A percentile compares a stretch with the other conserved stretches of the same genome.
phyloP scores from a whole-genome alignment of 64 coral and sea anemone genomes.

The Anthopleura sola region DNA sequence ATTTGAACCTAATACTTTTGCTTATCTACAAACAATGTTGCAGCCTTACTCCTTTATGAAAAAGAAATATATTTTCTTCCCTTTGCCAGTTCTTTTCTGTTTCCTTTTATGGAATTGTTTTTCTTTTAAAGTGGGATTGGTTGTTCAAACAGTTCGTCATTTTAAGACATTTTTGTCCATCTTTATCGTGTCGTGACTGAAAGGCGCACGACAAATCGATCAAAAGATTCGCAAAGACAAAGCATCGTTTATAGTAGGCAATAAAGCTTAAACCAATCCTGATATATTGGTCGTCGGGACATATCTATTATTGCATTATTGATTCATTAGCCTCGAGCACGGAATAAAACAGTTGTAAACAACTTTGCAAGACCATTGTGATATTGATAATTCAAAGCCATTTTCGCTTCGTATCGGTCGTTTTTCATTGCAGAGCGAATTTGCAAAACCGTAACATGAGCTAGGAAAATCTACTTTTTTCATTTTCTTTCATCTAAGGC shows the following conservation, averaged over 20 bases:
- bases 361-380: neutral
- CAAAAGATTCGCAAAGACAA: neutral
- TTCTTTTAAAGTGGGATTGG: neutral
- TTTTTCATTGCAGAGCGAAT: neutral
- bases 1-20: neutral
- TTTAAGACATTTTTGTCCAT: neutral
- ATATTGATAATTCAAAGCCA: neutral
- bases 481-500: neutral
- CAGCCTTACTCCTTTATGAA: neutral
- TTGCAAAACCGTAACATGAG: neutral
- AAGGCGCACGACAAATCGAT: neutral
- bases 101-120: neutral
- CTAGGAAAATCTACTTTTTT: neutral
- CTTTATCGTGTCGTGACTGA: neutral
- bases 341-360: neutral
- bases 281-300: neutral
- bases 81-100: neutral
- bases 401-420: neutral
- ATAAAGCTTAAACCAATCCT: neutral
- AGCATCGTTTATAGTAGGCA: neutral
- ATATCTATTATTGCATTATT: neutral
- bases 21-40: neutral
- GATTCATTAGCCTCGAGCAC: slow-evolving; percentile 1
- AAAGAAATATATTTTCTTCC: neutral
- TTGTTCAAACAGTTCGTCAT: neutral